phyloP scores from a whole-genome alignment of 2,888 invertebrate species.

The Andrena minutula region DNA sequence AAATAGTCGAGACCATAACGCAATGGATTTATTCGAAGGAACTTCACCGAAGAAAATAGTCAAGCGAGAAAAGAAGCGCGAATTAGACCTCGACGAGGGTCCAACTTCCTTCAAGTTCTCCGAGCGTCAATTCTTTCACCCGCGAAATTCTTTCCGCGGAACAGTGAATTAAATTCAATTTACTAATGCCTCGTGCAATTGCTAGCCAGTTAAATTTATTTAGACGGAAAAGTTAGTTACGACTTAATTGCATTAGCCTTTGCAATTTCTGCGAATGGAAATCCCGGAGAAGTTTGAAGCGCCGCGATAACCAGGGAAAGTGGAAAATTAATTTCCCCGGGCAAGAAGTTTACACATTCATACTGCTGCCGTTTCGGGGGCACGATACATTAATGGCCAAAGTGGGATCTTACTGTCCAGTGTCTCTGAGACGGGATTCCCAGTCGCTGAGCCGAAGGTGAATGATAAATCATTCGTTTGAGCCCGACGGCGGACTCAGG shows the following conservation, averaged over 20 bases:
- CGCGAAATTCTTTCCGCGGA: neutral
- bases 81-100: no score
- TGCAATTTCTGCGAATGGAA: constrained; percentile 9
- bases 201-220: neutral
- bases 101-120: neutral
- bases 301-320: neutral
- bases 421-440: neutral
- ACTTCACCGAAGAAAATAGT: no score
- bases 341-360: neutral
- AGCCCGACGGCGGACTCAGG: constrained; percentile 28
- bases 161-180: neutral
- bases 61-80: no score
- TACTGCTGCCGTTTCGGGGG: neutral
- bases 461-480: constrained; percentile 65
- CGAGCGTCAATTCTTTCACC: neutral
- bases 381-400: neutral
- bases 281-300: neutral
- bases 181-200: neutral
- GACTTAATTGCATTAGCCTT: neutral
- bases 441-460: constrained; percentile 12
- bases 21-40: no score
- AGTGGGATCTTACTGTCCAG: constrained; percentile 19
- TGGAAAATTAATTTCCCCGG: constrained; percentile 32
- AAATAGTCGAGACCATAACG: no score
- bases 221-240: neutral